Base-by-base conservation (phyloP, 2,797 vertebrate species). In the Oreochromis grahami region DNA sequence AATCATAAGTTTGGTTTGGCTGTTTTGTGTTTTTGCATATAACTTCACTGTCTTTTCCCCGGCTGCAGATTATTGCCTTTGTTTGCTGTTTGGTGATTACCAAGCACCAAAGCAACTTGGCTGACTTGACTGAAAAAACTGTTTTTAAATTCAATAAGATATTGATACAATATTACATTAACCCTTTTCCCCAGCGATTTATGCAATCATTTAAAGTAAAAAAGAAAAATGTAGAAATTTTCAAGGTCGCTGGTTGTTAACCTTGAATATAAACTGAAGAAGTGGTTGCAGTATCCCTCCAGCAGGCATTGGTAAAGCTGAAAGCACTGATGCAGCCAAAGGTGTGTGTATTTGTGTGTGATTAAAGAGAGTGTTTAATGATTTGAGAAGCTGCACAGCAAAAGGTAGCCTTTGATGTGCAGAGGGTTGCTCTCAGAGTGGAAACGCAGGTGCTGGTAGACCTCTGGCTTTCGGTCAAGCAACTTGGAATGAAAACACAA, bases 291-390 rank as follows among this genome's bases (percentile, higher is more conserved):
- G 48, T 76, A 77, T 81, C 63, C 4, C 8, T 81, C 14, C 26
- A 21, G 83, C 79, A 77, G 17, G 68, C 26, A 19, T 8, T 11
- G 41, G 14, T 45, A 45, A 74, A 41, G 43, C 50, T 86, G 78
- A 84, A 80, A 80, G 53, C 63, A 80, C 52, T 4, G 60, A 81
- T 68, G 82, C 41, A 86, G 53, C 21, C 21, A 50, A 81, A 85
- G 38, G 79, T 82, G 82, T 45, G 53, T 38, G 52, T 26, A 26
- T 63, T 81, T 81, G 45, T 55, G 48, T 58, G 88, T 85, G 89
- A 91, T 90, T 89, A 91, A 91, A 89, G 81, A 79, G 81, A 60
- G 72, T 70, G 36, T 88, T 91, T 89, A 91, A 91, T 86, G 84
- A 90, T 90, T 91, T 45, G 81, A 26, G 90, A 91, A 82, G 63